Base-by-base conservation (phyloP, 2,888 invertebrate species). In the Anodontia alba region DNA sequence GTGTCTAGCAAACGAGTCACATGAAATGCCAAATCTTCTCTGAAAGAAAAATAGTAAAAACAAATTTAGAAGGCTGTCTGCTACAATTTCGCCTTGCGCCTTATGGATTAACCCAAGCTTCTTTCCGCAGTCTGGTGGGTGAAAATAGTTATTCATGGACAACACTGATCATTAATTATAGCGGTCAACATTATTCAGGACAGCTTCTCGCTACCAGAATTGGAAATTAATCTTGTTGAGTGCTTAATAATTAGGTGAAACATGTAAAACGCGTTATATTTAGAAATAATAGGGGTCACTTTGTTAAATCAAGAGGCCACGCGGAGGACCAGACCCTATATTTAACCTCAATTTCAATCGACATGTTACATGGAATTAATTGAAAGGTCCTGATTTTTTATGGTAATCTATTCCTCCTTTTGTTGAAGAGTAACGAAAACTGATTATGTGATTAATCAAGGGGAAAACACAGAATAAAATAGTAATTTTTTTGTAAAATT, bases 231-330 rank as follows among this genome's bases (percentile, higher is more conserved):
- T 62, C 23, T 62, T 62, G 33, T 62, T 33, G 62, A 62, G 62
- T 62, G 23, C 33, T 62, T 33, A 33, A 62, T 62, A 62, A 62
- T 62, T 62, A 62, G 62, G 33, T 17, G 62, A 62, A 62, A 33
- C 33, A 23, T 62, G 62, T 62, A 62, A 62, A 62, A 62, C 33
- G 20, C 15, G 62, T 33, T 62, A 31, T 33, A 62, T 62, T 62
- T 33, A 33, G 62, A 62, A 62, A 62, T 62, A 62, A 62, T 62
- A 62, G 62, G 62, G 62, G 62, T 62, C 62, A 33, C 33, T 62
- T 62, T 62, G 62, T 62, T 62, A 62, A 29, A 62, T 62, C 33
- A 33, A 62, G 62, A 23, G 62, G 62, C 62, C 33, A 33, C 17
- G 62, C 62, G 33, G 62, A 62, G 62, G 62, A 29, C 62, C 62